Conservation (phyloP, 2,797 vertebrate species). For the Margarornis squamiger region DNA sequence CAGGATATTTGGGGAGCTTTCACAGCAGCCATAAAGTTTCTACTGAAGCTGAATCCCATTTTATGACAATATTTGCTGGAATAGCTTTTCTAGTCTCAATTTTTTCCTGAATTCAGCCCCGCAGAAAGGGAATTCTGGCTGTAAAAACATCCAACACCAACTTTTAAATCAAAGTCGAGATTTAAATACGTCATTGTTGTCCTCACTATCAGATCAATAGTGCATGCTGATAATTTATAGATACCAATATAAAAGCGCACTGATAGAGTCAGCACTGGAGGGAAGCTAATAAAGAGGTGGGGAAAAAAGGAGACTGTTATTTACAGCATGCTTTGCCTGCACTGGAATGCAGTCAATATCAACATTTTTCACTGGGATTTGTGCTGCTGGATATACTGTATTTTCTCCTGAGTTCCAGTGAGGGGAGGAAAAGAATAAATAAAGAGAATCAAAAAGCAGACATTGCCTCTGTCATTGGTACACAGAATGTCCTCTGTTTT, state of each 20-base stretch:
- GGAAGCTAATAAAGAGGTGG: background rate
- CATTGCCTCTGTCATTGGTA: background rate
- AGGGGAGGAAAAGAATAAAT: background rate
- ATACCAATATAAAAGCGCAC: background rate
- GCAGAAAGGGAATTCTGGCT: background rate
- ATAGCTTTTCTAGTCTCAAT: background rate
- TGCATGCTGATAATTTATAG: constrained; percentile 10
- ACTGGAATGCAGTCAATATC: background rate
- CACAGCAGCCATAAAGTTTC: background rate
- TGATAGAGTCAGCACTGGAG: background rate
- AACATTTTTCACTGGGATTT: constrained; percentile 20
- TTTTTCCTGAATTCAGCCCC: background rate
- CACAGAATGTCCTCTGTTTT: background rate
- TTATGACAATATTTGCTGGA: background rate
- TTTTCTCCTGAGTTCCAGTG: background rate
- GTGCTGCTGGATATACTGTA: background rate
- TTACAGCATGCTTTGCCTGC: constrained; percentile 3
- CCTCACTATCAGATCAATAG: background rate
- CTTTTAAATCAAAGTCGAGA: background rate
- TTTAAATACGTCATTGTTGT: background rate
- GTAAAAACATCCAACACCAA: background rate
- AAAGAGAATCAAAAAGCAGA: background rate
- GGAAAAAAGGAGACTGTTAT: background rate
- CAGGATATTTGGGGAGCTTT: background rate
- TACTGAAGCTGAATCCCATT: background rate